These are phyloP conservation scores for Cirrhinus molitorella DNA, from an alignment of 2,797 vertebrate species.

Conservation along the genomic window DNA sequence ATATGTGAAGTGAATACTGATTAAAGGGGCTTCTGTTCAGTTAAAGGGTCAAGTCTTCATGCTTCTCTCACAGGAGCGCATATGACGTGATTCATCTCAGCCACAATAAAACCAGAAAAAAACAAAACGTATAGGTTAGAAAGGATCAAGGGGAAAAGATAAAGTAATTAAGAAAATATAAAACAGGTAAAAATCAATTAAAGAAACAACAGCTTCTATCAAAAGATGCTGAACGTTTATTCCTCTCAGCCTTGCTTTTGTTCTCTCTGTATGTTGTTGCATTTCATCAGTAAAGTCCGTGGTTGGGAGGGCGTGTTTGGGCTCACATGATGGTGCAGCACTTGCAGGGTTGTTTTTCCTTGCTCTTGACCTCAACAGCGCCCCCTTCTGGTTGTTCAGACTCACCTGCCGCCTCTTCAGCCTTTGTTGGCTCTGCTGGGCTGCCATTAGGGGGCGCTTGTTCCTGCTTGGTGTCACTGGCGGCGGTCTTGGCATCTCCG, in stretches of 20 bases:
- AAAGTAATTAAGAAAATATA: slow-evolving; percentile 50
- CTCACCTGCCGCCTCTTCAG: slow-evolving; percentile 66
- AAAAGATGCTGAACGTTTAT: slow-evolving; percentile 64
- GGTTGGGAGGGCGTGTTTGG: slow-evolving; percentile 7
- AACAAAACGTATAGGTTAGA: slow-evolving; percentile 45
- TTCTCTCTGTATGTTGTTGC: slow-evolving; percentile 51
- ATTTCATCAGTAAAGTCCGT: slow-evolving; percentile 47
- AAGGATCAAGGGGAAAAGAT: slow-evolving; percentile 33
- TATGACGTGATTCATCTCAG: slow-evolving; percentile 43
- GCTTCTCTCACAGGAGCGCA: slow-evolving; percentile 4
- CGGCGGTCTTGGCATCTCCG: slow-evolving; percentile 70
- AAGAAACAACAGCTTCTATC: slow-evolving; percentile 62
- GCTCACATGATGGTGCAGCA: slow-evolving; percentile 88
- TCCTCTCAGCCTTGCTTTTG: slow-evolving; percentile 55
- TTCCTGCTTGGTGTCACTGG: slow-evolving; percentile 51
- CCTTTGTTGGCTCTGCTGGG: slow-evolving; percentile 67
- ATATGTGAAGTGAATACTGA: slow-evolving; percentile 35
- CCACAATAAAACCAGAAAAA: slow-evolving; percentile 40
- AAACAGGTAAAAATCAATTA: slow-evolving; percentile 60
- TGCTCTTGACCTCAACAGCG: slow-evolving; percentile 79
- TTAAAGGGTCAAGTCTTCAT: slow-evolving; percentile 52
- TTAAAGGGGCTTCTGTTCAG: slow-evolving; percentile 40
- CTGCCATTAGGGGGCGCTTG: slow-evolving; percentile 78
- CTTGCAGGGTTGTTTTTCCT: slow-evolving; percentile 86
- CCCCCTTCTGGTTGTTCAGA: slow-evolving; percentile 67